Conservation (phyloP, 2,797 vertebrate species). For the Coendou prehensilis region DNA sequence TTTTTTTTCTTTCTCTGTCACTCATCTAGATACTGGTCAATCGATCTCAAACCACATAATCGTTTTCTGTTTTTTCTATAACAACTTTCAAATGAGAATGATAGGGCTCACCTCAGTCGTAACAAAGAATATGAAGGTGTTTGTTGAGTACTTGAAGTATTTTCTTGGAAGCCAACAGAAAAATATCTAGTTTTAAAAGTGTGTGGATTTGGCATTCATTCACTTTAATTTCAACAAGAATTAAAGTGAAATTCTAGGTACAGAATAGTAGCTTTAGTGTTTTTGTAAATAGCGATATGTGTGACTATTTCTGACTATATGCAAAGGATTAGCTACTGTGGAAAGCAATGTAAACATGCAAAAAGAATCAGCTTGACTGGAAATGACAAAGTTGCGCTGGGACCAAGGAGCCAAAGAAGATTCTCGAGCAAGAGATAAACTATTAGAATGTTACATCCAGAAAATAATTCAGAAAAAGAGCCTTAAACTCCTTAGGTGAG, state of each 20-base stretch:
- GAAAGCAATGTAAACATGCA: not conserved
- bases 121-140: not conserved
- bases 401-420: not conserved
- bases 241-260: not conserved
- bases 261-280: not conserved
- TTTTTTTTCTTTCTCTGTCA: slow-evolving; percentile 33
- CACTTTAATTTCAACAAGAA: not conserved
- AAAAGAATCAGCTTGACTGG: not conserved
- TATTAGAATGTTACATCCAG: not conserved
- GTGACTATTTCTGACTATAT: not conserved
- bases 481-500: not conserved
- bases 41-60: slow-evolving; percentile 16
- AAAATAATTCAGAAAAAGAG: not conserved
- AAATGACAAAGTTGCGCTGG: not conserved
- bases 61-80: slow-evolving; percentile 27
- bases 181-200: slow-evolving; percentile 1
- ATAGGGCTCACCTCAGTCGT: not conserved
- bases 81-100: slow-evolving; percentile 4
- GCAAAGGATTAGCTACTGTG: not conserved
- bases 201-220: not conserved
- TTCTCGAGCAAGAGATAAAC: not conserved
- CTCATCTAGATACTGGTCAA: not conserved
- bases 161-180: not conserved
- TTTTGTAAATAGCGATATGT: not conserved
- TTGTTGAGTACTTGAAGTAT: not conserved